phyloP scores from a whole-genome alignment of 92 coral and sea anemone genomes.

The Porites cylindrica region DNA sequence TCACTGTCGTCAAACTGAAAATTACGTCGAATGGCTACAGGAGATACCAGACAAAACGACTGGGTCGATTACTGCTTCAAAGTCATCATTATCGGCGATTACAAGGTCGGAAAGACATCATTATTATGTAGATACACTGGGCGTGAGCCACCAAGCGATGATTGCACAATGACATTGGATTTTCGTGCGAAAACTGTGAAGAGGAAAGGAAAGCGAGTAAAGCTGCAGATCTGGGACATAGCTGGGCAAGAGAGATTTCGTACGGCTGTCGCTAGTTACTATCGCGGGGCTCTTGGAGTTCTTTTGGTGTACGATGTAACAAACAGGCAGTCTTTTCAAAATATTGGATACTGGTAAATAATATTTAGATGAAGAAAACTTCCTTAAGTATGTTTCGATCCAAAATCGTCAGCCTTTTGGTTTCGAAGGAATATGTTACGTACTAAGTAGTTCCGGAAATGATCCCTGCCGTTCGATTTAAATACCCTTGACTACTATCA shows the following conservation, averaged over 20 bases:
- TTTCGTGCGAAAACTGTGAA: conserved; percentile 74
- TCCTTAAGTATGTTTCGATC: not conserved
- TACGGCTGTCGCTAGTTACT: conserved; percentile 73
- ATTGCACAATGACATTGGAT: conserved; percentile 69
- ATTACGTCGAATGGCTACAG: conserved; percentile 36
- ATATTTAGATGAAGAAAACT: not conserved
- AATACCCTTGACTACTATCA: too few relatives aligned
- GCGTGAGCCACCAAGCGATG: conserved; percentile 35
- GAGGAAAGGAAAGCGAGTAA: conserved; percentile 63
- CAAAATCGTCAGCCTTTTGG: not conserved
- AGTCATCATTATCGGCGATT: conserved; percentile 85
- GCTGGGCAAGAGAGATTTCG: conserved; percentile 89
- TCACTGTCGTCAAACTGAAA: not conserved
- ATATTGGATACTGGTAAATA: conserved; percentile 80
- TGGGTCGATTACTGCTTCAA: conserved; percentile 81
- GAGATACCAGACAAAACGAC: not conserved
- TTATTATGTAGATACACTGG: conserved; percentile 82
- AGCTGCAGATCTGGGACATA: conserved; percentile 91
- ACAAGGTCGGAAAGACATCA: conserved; percentile 85
- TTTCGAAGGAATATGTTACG: not conserved
- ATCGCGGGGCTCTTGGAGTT: conserved; percentile 85
- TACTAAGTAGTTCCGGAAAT: not conserved
- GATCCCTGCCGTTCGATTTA: not conserved
- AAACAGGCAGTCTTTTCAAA: conserved; percentile 79
- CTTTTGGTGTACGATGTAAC: conserved; percentile 83